Percentiles rank a stretch among this genome's conserved stretches.
These are phyloP conservation scores for Catharus ustulatus DNA, from an alignment of 2,797 vertebrate genomes.

Conservation along the genomic window DNA sequence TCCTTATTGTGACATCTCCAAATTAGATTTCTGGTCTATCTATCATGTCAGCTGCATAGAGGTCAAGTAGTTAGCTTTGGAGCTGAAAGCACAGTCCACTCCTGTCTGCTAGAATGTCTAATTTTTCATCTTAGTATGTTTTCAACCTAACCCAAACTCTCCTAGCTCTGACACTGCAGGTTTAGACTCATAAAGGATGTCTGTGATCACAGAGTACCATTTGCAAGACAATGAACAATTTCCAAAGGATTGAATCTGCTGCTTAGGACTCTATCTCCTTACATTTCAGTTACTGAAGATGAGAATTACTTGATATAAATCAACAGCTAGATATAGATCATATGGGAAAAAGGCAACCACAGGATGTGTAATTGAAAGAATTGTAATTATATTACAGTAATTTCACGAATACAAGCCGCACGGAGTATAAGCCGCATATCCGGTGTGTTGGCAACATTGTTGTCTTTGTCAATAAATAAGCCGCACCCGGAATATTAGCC, in stretches of 20 bases:
- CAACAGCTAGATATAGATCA: neutral
- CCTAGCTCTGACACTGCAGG: neutral
- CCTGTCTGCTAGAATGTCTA: neutral
- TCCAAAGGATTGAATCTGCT: neutral
- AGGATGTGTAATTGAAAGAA: neutral
- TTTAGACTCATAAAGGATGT: fast-evolving
- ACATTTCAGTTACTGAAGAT: neutral
- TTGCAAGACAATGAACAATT: neutral
- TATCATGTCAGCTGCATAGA: neutral
- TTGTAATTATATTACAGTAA: neutral
- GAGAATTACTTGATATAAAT: neutral
- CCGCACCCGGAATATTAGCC: too few species aligned
- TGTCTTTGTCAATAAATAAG: too few species aligned
- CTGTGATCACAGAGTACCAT: neutral
- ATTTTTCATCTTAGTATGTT: neutral
- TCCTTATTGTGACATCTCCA: neutral
- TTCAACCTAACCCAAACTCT: neutral
- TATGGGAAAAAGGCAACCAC: neutral
- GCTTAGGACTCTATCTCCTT: neutral
- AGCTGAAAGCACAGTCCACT: neutral
- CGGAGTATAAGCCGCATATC: too few species aligned
- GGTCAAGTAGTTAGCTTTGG: neutral
- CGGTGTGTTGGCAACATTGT: too few species aligned
- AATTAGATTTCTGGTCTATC: neutral
- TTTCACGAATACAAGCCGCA: too few species aligned